Evolutionary conservation across 2,888 invertebrate genomes (phyloP).

Genomic region (Odontomyia ornata): DNA sequence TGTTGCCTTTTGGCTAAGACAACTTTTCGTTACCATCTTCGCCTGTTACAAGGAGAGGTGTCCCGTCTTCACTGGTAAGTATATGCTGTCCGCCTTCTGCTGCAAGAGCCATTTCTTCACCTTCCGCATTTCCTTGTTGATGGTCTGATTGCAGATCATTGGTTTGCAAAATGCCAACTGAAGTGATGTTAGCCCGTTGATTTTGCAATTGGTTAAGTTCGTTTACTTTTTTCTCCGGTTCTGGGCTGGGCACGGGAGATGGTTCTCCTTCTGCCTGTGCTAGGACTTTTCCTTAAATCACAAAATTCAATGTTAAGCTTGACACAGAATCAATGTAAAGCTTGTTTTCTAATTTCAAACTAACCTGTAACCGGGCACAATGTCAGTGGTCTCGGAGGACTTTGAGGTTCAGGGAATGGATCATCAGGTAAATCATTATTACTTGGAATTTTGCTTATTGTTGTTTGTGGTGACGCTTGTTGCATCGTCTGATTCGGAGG

Average conservation of each 20-base stretch:
- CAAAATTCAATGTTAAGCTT: not conserved
- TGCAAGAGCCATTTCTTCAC: conserved; percentile 21
- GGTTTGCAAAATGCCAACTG: conserved; percentile 25
- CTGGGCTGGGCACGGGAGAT: conserved; percentile 43
- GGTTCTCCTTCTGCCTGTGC: conserved; percentile 72
- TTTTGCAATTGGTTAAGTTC: not conserved
- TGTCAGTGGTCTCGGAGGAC: conserved; percentile 74
- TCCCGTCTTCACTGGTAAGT: conserved; percentile 68
- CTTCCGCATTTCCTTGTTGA: conserved; percentile 7
- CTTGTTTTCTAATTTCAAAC: conserved; percentile 51
- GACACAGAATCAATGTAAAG: conserved; percentile 49
- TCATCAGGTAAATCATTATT: conserved; percentile 57
- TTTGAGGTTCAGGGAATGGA: conserved; percentile 72
- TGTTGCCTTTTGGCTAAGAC: not conserved
- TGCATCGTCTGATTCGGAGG: conserved; percentile 51
- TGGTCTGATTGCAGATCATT: conserved; percentile 49
- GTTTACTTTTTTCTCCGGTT: not conserved
- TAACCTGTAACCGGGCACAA: conserved; percentile 75
- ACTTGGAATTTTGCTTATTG: conserved; percentile 25
- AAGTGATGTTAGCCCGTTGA: conserved; percentile 16
- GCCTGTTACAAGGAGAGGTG: conserved; percentile 80
- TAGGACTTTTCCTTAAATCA: conserved; percentile 58
- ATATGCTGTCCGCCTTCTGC: conserved; percentile 58
- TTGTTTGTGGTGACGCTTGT: conserved; percentile 50
- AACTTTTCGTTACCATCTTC: conserved; percentile 73